Evolutionary conservation across 2,113 vertebrate genomes (phyloP).

Genomic region (Morphnarchus princeps): DNA sequence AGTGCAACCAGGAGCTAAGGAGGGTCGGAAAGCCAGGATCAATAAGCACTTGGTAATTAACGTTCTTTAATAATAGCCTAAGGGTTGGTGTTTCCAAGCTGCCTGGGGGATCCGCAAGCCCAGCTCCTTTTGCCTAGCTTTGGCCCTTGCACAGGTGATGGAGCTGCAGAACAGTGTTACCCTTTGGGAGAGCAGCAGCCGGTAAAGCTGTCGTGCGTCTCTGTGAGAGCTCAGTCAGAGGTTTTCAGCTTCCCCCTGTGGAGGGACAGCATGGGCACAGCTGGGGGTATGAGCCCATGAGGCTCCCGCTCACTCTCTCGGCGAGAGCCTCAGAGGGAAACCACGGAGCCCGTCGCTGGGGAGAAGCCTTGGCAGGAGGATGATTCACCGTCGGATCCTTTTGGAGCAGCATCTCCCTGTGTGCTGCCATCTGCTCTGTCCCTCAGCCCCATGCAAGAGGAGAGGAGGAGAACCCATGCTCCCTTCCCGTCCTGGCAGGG

Average conservation of each 20-base stretch:
- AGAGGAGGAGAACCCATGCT: not conserved
- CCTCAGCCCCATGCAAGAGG: not conserved
- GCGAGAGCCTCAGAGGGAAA: not conserved
- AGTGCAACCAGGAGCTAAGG: not conserved
- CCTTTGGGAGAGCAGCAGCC: not conserved
- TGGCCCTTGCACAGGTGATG: not conserved
- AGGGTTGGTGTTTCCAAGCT: not conserved
- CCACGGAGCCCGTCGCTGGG: not conserved
- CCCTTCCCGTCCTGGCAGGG: not conserved
- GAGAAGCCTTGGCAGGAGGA: constrained; percentile 8
- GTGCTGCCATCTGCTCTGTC: constrained; percentile 32
- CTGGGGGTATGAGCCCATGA: not conserved
- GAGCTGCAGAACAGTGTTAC: fast-evolving
- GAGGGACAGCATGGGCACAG: not conserved
- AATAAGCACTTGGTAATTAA: constrained; percentile 37
- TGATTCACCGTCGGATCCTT: constrained; percentile 12
- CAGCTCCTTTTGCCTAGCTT: not conserved
- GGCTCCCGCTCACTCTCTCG: fast-evolving
- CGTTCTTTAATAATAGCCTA: constrained; percentile 3
- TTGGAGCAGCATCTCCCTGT: not conserved
- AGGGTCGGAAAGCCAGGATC: not conserved
- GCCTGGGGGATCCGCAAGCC: not conserved
- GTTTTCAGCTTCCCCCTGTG: not conserved
- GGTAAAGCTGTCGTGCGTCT: fast-evolving
- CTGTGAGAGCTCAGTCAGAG: fast-evolving